Conservation (phyloP, 2,797 vertebrate species). For the Borostomias antarcticus region DNA sequence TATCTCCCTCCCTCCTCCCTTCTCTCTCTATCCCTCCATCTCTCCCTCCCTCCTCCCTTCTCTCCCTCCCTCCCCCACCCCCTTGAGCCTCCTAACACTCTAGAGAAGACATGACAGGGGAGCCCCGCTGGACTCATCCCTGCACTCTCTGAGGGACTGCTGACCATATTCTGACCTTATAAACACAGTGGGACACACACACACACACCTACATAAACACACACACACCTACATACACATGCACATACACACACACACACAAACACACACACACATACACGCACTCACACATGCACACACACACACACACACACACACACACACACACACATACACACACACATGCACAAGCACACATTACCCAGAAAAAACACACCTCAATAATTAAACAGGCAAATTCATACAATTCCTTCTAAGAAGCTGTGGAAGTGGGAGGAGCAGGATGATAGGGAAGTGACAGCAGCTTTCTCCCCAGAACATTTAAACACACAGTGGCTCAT, state of each 20-base stretch:
- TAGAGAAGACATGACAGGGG: not conserved
- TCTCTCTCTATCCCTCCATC: not conserved
- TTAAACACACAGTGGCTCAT: conserved; percentile 57
- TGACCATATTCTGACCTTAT: not conserved
- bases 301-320: conserved; percentile 6
- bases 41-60: not conserved
- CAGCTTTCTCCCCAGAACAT: conserved; percentile 53
- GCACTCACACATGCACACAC: not conserved
- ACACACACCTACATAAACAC: not conserved
- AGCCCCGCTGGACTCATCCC: not conserved
- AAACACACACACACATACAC: not conserved
- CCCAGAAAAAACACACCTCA: conserved; percentile 41
- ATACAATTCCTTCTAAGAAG: conserved; percentile 33
- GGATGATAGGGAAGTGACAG: conserved; percentile 66
- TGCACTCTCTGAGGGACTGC: not conserved
- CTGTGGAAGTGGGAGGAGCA: conserved; percentile 44
- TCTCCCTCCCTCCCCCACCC: not conserved
- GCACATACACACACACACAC: not conserved
- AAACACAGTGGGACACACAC: not conserved
- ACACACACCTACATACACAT: not conserved
- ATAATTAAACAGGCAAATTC: conserved; percentile 60
- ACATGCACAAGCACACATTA: conserved; percentile 41
- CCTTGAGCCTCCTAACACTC: not conserved
- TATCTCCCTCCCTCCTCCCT: not conserved
- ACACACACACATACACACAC: conserved; percentile 7